These are phyloP conservation scores for Pseudomyrmex concolor DNA, from an alignment of 1,140 invertebrate species.

Conservation along the genomic window DNA sequence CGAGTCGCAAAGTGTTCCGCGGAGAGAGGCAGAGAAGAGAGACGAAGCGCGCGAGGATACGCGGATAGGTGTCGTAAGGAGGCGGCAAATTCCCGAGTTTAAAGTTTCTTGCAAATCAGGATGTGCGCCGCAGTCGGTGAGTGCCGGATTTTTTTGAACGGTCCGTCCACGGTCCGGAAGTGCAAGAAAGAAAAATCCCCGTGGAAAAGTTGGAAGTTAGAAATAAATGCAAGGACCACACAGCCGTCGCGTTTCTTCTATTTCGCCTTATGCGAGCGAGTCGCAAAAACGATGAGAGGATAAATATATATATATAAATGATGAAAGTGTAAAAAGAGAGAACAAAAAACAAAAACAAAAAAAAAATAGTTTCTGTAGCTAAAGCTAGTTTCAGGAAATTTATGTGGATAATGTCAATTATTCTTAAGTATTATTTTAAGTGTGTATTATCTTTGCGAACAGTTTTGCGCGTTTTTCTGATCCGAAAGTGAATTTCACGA, in stretches of 20 bases:
- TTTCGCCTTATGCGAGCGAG: background rate
- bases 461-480: background rate
- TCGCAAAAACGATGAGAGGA: background rate
- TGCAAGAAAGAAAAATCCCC: conserved; percentile 15
- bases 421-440: background rate
- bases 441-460: background rate
- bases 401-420: too few relatives aligned
- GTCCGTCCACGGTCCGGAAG: conserved; percentile 37
- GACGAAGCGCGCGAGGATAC: conserved; percentile 38
- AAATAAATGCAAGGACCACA: conserved; percentile 53
- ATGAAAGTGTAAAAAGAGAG: too few relatives aligned
- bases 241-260: conserved; percentile 33
- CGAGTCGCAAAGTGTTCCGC: conserved; percentile 43
- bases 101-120: conserved; percentile 75
- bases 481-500: background rate
- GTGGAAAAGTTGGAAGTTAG: conserved; percentile 29
- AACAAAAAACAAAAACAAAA: too few relatives aligned
- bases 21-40: conserved; percentile 7
- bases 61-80: conserved; percentile 12
- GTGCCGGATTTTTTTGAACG: conserved; percentile 60
- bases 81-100: conserved; percentile 70
- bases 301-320: too few relatives aligned
- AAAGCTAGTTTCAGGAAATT: too few relatives aligned
- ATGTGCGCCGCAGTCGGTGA: conserved; percentile 64
- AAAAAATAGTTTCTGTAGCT: too few relatives aligned